Base-by-base conservation (phyloP, 2,888 invertebrate genomes). In the Arge pagana region DNA sequence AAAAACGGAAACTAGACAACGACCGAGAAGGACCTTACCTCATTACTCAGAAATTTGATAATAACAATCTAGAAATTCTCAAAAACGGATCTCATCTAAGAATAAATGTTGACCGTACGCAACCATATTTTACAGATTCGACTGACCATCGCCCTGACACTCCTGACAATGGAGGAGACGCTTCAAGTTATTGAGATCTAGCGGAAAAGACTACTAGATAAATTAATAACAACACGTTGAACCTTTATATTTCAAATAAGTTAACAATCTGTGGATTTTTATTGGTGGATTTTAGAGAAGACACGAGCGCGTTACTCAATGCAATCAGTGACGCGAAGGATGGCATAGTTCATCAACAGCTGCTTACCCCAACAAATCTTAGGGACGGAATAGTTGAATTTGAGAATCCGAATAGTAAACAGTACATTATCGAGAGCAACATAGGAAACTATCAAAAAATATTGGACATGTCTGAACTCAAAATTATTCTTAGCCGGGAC, bases 121-220 rank as follows among this genome's bases (percentile, higher is more conserved):
- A 35, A 35, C 35, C 35, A 7, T 35, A 10, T 35, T 35, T 35
- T 35, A 35, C 6, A n/a, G n/a, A n/a, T n/a, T n/a, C n/a, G n/a
- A n/a, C n/a, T n/a, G n/a, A n/a, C n/a, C n/a, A n/a, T n/a, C n/a
- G n/a, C n/a, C n/a, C n/a, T n/a, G n/a, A n/a, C n/a, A n/a, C n/a
- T n/a, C n/a, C n/a, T n/a, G n/a, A n/a, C n/a, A n/a, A n/a, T n/a
- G n/a, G n/a, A n/a, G n/a, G n/a, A n/a, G n/a, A n/a, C n/a, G n/a
- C n/a, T n/a, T n/a, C n/a, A n/a, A n/a, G n/a, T n/a, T n/a, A 35
- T 35, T 35, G 35, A 15, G 11, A 35, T 6, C 35, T 11, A 35
- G n/a, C 11, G 5, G 13, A 35, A 11, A 35, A 35, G 35, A 35
- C n/a, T 35, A 35, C 5, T 35, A 5, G 13, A 10, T 11, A 35